Base-by-base conservation (phyloP, 2,888 invertebrate species). In the Xestia rhomboidea region DNA sequence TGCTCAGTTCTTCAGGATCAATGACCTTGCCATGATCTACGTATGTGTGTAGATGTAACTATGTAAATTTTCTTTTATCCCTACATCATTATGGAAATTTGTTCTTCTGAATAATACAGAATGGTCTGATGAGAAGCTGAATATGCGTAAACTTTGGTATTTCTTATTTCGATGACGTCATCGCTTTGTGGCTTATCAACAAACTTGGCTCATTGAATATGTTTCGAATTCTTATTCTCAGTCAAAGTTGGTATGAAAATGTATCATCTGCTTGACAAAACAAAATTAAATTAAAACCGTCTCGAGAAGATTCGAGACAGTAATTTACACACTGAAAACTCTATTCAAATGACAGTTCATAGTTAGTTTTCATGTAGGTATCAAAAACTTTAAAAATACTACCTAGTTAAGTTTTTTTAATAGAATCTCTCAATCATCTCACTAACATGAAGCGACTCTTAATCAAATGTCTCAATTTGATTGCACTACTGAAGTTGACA, bases 91-190 rank as follows among this genome's bases (percentile, higher is more conserved):
- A 83, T 84, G 84, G 64, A 83, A 83, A 87, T 83, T 70, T 76
- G 60, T 86, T 71, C 77, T 77, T 70, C 80, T 86, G 79, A 88
- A 88, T 88, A 88, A 87, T 72, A 76, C 73, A 75, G 54, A 79
- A 68, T 74, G 77, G 64, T 80, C 76, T 77, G 75, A 77, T 68
- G 77, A 77, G 84, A 75, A 68, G 69, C 66, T 74, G 80, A 87
- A 76, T 80, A 88, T 84, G 76, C 88, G 76, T 73, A 68, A 87
- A 86, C 66, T 84, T 86, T 71, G 72, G 57, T 76, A 79, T 83
- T 76, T 75, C 70, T 84, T 87, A 86, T 88, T 79, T 84, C 62
- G 76, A 76, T 84, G 84, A 84, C 66, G 81, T 81, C 74, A 87
- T 88, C 81, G 75, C 62, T 72, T 77, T 73, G 63, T 21, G 68